Evolutionary conservation across 2,888 invertebrate genomes (phyloP), one percentile per base, ranked within the genome.

Genomic region (Pogonocherus hispidulus): DNA sequence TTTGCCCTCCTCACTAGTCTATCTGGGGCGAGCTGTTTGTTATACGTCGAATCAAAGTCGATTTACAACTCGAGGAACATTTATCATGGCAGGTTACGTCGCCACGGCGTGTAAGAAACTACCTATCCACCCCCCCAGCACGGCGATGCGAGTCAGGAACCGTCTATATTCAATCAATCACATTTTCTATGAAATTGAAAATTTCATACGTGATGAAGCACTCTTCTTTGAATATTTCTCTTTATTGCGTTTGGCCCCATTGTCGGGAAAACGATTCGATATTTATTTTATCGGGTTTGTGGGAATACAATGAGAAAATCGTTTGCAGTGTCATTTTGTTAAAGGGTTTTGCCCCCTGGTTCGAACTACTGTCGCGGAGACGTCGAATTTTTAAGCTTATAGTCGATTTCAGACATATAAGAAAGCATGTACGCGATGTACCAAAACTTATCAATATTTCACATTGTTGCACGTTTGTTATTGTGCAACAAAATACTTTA

Each of bases 1-100:
- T 60, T 60, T 60, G 22, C 6, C 27, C 35, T 20, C 35, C 32
- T 35, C 44, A 60, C 60, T 59, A 59, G 27, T 59, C 46, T 32
- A 59, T 59, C 59, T 27, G 23, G 11, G 16, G 23, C 65, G 63
- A 72, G 75, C 77, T 77, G 79, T 82, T 82, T 80, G 81, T 80
- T 78, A 75, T 74, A 80, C 77, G 82, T 84, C 83, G 82, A 83
- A 84, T 83, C 82, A 80, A 80, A 83, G 83, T 84, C 84, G 80
- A 83, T 82, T 80, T 80, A 79, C 78, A 76, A 78, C 74, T 77
- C 74, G 67, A 74, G 71, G 73, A 79, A 81, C 84, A 84, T 84
- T 83, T 83, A 84, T 84, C 84, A 84, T 75, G 70, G 69, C 70
- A 73, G 76, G 76, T 74, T 78, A 76, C 78, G 80, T 80, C 81